Evolutionary conservation across 2,113 vertebrate species (phyloP).

Genomic region (Rafetus swinhoei): DNA sequence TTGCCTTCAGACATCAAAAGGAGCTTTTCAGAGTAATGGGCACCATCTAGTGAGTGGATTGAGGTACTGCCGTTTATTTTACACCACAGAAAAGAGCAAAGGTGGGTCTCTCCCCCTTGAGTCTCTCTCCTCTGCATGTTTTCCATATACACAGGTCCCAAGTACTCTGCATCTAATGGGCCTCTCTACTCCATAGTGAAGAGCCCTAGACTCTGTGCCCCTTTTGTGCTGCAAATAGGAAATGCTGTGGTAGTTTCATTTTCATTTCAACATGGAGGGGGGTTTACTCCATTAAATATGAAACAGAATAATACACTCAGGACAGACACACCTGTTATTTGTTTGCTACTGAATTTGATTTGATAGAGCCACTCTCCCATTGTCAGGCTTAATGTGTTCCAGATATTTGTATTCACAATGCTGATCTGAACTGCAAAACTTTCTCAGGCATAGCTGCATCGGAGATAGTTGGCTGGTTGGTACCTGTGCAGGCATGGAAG

Average conservation of each 20-base stretch:
- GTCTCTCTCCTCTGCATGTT: background rate
- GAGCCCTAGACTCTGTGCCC: background rate
- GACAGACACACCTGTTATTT: background rate
- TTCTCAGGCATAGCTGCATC: background rate
- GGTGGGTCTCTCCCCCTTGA: background rate
- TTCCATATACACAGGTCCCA: background rate
- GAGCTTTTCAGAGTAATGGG: background rate
- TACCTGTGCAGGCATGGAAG: background rate
- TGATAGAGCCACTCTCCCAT: background rate
- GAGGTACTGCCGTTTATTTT: background rate
- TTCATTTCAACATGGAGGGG: background rate
- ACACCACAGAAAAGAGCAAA: background rate
- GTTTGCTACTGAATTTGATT: background rate
- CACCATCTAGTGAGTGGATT: slow-evolving; percentile 14
- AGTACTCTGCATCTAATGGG: background rate
- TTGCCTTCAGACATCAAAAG: background rate
- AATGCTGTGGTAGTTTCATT: background rate
- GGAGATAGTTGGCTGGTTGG: background rate
- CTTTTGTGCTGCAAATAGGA: background rate
- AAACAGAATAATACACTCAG: background rate
- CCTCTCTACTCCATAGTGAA: background rate
- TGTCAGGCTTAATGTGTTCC: background rate
- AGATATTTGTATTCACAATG: background rate
- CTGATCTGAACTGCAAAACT: background rate
- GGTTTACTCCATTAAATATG: background rate